Evolutionary conservation across 2,888 invertebrate species (phyloP), one percentile per base, ranked within the genome.

Genomic region (Hypolimnas misippus): DNA sequence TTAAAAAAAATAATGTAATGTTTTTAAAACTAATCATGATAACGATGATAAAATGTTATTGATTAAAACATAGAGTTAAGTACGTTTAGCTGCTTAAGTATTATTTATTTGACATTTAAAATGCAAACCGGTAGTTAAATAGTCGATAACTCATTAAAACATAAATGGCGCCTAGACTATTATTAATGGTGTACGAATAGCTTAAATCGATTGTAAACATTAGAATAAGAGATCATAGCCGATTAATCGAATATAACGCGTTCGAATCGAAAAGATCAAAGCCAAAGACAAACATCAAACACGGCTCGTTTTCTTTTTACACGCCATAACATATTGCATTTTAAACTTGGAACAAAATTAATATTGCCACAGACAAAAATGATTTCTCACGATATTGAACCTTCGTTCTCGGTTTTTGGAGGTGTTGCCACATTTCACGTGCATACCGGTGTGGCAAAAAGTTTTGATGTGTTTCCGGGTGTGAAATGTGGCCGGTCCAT

Each of bases 401-500:
- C 57, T 67, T 67, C 56, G 49, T 25, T 42, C 54, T 29, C 19
- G 42, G 67, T 52, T 56, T 56, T 64, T 62, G 58, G 57, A 59
- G 21, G 19, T 19, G 58, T 53, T 58, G 58, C 35, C 49, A 61
- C 57, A 63, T 57, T 57, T 62, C 12, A n/a, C n/a, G 16, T 25
- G 10, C 53, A 33, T 49, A 56, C 57, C 53, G 51, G 50, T 42
- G 21, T 55, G 46, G 56, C 59, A 84, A 88, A 88, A 86, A 84
- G 74, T 77, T 79, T 76, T 66, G 78, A 82, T 78, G 77, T 81
- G 76, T 89, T 89, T 87, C 86, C 89, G 86, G 87, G 86, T 86
- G 87, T 89, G 83, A 89, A 89, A 87, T 89, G 85, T 86, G 87
- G 81, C 78, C 74, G 80, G 74, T 78, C 79, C 86, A 84, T 87